Conservation (phyloP, 2,113 vertebrate species). For the Suncus etruscus region DNA sequence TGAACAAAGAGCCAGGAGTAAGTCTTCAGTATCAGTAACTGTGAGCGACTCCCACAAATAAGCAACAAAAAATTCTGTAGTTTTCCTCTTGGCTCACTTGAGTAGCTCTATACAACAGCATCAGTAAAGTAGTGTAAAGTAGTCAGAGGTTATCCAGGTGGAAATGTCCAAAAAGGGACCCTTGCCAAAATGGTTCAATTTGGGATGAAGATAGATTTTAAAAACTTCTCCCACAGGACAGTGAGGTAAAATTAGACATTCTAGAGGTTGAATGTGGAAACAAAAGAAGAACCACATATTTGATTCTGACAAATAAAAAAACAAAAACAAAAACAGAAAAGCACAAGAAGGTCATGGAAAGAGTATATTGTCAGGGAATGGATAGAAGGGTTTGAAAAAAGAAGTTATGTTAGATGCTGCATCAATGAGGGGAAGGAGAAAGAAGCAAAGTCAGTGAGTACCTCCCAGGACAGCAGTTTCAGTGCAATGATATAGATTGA, state of each 20-base stretch:
- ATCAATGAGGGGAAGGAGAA: not conserved
- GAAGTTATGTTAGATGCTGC: not conserved
- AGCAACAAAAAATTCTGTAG: too few species aligned
- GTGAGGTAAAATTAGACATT: not conserved
- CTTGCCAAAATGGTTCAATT: not conserved
- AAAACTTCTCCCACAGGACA: not conserved
- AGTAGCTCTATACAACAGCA: not conserved
- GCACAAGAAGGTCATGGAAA: slow-evolving; percentile 22
- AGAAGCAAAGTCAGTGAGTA: not conserved
- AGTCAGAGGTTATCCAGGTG: not conserved
- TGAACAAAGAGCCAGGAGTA: not conserved
- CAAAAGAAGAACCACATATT: slow-evolving; percentile 9
- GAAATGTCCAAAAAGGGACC: not conserved
- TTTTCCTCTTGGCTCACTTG: too few species aligned
- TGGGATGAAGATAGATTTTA: not conserved
- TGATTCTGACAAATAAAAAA: slow-evolving; percentile 14
- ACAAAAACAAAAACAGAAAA: slow-evolving; percentile 41
- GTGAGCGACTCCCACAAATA: too few species aligned
- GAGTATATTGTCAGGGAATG: not conserved
- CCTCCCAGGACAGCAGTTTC: not conserved
- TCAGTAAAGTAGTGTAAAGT: not conserved
- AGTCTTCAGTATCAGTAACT: too few species aligned
- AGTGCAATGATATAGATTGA: not conserved
- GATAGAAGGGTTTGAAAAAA: slow-evolving; percentile 19
- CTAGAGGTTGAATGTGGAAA: not conserved